These are phyloP conservation scores for Ochropleura plecta DNA, from an alignment of 2,888 invertebrate genomes.

Conservation along the genomic window DNA sequence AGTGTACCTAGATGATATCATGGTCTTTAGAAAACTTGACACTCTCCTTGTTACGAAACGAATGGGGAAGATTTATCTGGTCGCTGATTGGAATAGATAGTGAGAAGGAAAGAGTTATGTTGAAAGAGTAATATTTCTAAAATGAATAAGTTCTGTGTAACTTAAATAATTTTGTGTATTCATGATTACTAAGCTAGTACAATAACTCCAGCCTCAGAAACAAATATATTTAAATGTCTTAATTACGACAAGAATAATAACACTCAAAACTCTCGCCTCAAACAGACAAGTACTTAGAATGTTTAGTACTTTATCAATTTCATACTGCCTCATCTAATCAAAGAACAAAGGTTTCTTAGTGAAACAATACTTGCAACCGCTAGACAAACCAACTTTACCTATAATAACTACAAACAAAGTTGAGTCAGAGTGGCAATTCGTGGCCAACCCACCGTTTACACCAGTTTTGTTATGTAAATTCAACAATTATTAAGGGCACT, in stretches of 20 bases:
- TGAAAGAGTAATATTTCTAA: neutral
- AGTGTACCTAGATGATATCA: conserved; percentile 46
- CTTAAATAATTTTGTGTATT: conserved; percentile 30
- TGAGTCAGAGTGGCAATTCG: conserved; percentile 37
- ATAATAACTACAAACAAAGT: conserved; percentile 44
- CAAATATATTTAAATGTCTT: conserved; percentile 41
- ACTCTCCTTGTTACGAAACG: conserved; percentile 41
- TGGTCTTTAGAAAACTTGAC: conserved; percentile 40
- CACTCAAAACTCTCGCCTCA: conserved; percentile 42
- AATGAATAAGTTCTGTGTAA: neutral
- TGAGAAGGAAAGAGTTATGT: neutral
- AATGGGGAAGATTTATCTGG: conserved; percentile 41
- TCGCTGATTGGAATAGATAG: conserved; percentile 24
- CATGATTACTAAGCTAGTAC: conserved; percentile 20
- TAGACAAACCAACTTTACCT: conserved; percentile 47
- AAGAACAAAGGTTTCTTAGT: conserved; percentile 60
- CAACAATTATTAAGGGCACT: conserved; percentile 35
- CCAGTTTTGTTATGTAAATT: conserved; percentile 52
- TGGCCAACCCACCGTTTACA: conserved; percentile 25
- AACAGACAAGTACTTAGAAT: conserved; percentile 43
- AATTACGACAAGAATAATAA: conserved; percentile 44
- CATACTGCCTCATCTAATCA: conserved; percentile 39
- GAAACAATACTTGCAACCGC: conserved; percentile 41
- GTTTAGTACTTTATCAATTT: conserved; percentile 55
- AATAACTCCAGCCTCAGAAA: conserved; percentile 32